Evolutionary conservation across 2,888 invertebrate genomes (phyloP), one percentile per base, ranked within the genome.

Genomic region (Zhengitettix transpicula): DNA sequence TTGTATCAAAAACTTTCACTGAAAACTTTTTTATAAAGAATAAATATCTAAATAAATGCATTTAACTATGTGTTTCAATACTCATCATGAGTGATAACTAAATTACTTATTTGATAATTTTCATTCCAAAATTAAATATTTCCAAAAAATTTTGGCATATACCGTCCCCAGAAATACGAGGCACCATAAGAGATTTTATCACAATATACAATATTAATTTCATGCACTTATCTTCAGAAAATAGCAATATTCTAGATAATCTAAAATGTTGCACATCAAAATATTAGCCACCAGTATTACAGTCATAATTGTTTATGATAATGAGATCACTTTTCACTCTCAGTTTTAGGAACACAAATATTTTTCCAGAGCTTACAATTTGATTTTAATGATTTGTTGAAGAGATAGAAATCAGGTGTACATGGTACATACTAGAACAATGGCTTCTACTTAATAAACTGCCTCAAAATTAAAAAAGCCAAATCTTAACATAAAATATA

Each of bases 391-490:
- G 1, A 47, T 47, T 47, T 47, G n/a, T 47, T 47, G n/a, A 47
- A 47, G 12, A 47, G 12, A 47, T 47, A 47, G n/a, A 47, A 47
- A 47, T n/a, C 55, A 56, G 14, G 59, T 61, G 61, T 61, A 61
- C 61, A 61, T 53, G 58, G 61, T 61, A 61, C 61, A 61, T 61
- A 61, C 61, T 61, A 40, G 52, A 60, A 41, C 14, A 54, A 41
- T 52, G 56, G 60, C 57, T 56, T 60, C 28, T 54, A 12, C 40
- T 41, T 56, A 56, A 52, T 56, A 51, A 51, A 16, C 52, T 42
- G 55, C 55, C 55, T 55, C 40, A 40, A 41, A 17, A 55, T 15
- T 40, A 40, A 14, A n/a, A 28, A 8, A 55, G 28, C 40, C 55
- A 55, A n/a, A 28, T 28, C 28, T 28, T 28, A 5, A 28, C 7